Percentiles rank a stretch among this genome's conserved stretches.
phyloP scores from a whole-genome alignment of 2,797 vertebrate genomes.

The Hoplostethus atlanticus region DNA sequence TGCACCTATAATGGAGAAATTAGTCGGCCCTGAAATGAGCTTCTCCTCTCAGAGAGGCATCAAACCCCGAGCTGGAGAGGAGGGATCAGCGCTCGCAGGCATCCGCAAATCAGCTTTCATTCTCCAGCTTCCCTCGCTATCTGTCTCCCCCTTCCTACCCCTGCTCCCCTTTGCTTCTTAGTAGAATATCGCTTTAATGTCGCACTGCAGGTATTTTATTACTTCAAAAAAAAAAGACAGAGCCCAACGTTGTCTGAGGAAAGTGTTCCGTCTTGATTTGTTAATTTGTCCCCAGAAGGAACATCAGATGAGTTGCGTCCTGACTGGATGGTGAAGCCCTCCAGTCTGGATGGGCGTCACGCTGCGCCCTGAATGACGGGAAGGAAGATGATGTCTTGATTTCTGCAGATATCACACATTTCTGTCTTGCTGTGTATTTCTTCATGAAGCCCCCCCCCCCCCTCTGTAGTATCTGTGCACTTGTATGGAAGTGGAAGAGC shows the following conservation, averaged over 20 bases:
- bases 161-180: constrained; percentile 54
- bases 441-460: constrained; percentile 19
- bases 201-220: constrained; percentile 70
- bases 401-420: constrained; percentile 30
- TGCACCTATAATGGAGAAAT: constrained; percentile 84
- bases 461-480: constrained; percentile 34
- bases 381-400: neutral
- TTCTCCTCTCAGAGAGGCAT: constrained; percentile 63
- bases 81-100: constrained; percentile 67
- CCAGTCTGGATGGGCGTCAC: too few species aligned
- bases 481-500: constrained; percentile 22
- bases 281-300: constrained; percentile 32
- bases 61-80: constrained; percentile 67
- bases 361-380: constrained; percentile 9
- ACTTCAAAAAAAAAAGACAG: constrained; percentile 17
- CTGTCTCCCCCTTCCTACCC: constrained; percentile 41
- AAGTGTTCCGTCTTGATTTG: constrained; percentile 21
- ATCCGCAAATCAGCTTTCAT: constrained; percentile 74
- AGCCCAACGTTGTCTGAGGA: constrained; percentile 8
- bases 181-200: constrained; percentile 69
- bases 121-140: constrained; percentile 51
- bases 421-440: neutral
- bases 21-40: constrained; percentile 85
- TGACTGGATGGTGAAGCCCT: neutral
- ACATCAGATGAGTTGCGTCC: constrained; percentile 13